A percentile compares a stretch with the other conserved stretches of the same genome.
These are phyloP conservation scores for Xestia rhomboidea DNA, from an alignment of 2,888 invertebrate species.

Conservation along the genomic window DNA sequence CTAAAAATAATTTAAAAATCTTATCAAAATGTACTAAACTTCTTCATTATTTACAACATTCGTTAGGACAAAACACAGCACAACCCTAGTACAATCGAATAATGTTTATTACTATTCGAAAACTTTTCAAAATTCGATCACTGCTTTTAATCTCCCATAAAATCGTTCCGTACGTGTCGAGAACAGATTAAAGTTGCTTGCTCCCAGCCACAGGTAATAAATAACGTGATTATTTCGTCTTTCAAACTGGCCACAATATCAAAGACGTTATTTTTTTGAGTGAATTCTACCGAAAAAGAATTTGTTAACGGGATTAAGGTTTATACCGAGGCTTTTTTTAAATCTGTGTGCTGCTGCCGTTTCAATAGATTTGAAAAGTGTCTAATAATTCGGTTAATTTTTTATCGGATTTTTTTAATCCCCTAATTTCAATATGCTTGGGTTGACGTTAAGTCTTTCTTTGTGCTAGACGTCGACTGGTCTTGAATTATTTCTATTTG, in stretches of 20 bases:
- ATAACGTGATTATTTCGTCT: constrained; percentile 89
- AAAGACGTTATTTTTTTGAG: constrained; percentile 80
- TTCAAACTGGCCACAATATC: constrained; percentile 82
- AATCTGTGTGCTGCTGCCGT: constrained; percentile 65
- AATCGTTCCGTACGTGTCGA: constrained; percentile 85
- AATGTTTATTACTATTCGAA: constrained; percentile 80
- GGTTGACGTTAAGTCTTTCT: constrained; percentile 10
- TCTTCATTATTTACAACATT: not conserved
- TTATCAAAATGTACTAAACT: not conserved
- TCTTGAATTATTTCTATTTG: constrained; percentile 2
- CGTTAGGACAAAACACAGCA: not conserved
- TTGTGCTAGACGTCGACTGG: constrained; percentile 9
- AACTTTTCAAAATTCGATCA: constrained; percentile 84
- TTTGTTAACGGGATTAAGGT: constrained; percentile 83
- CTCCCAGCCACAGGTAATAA: constrained; percentile 85
- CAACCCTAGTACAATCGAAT: constrained; percentile 69
- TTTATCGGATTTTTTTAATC: constrained; percentile 32
- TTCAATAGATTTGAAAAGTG: constrained; percentile 53
- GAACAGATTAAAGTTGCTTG: constrained; percentile 87
- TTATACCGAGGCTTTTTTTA: constrained; percentile 56
- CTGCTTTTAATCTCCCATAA: constrained; percentile 87
- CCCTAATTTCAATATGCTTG: constrained; percentile 29
- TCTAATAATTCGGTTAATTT: constrained; percentile 50
- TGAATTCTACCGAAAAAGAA: constrained; percentile 81
- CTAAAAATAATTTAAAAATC: not conserved